Evolutionary conservation across 2,888 invertebrate genomes (phyloP).

Genomic region (Zygaena filipendulae): DNA sequence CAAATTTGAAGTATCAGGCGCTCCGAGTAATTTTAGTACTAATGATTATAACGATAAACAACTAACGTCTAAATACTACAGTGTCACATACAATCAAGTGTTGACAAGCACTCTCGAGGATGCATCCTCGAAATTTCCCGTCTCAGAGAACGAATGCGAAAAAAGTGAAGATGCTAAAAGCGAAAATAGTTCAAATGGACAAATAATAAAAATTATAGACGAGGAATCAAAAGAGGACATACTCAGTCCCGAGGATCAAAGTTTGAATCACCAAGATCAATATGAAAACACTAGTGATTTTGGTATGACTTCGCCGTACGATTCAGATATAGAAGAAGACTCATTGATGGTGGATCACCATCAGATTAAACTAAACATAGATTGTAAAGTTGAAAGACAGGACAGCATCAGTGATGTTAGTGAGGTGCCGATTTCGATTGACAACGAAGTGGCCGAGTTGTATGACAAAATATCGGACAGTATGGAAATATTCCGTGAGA

Average conservation of each 20-base stretch:
- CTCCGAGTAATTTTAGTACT: too few species aligned
- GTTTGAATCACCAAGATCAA: constrained; percentile 16
- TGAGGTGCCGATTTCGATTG: constrained; percentile 32
- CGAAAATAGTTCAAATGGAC: constrained; percentile 10
- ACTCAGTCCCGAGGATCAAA: constrained; percentile 16
- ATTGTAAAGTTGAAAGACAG: constrained; percentile 11
- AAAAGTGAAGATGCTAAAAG: constrained; percentile 12
- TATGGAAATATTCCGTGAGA: constrained; percentile 22
- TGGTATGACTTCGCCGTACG: constrained; percentile 21
- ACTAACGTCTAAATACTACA: constrained; percentile 3
- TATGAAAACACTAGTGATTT: constrained; percentile 26
- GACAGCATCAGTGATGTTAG: constrained; percentile 26
- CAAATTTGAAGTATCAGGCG: constrained; percentile 29
- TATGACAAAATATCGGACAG: constrained; percentile 35
- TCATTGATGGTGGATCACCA: constrained; percentile 33
- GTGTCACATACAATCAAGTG: constrained; percentile 10
- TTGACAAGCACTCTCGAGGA: constrained; percentile 24
- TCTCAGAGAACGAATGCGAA: constrained; percentile 26
- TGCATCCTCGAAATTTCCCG: constrained; percentile 30
- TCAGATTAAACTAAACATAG: constrained; percentile 12
- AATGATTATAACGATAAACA: constrained; percentile 3
- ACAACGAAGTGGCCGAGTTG: constrained; percentile 40
- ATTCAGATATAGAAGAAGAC: constrained; percentile 44
- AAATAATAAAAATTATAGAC: constrained; percentile 18
- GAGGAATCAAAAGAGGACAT: constrained; percentile 25